phyloP scores from a whole-genome alignment of 1,140 invertebrate species.

The Phthorimaea operculella region DNA sequence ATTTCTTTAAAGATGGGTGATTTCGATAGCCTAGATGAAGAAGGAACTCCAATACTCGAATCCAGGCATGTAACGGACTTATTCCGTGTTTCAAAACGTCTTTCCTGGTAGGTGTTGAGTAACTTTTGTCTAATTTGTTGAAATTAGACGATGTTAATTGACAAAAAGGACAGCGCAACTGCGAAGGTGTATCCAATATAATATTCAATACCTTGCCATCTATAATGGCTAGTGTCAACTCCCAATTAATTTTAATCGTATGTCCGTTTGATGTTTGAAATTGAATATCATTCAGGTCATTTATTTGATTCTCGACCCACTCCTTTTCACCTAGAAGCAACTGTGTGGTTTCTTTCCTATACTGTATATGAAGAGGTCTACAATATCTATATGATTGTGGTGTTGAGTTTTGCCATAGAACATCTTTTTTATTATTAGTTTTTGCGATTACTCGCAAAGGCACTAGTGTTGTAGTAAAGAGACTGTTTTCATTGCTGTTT shows the following conservation, averaged over 20 bases:
- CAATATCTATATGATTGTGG: conserved; percentile 11
- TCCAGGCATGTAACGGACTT: conserved; percentile 8
- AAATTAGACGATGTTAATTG: not conserved
- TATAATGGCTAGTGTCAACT: conserved; percentile 1
- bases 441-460: not conserved
- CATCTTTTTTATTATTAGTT: not conserved
- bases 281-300: not conserved
- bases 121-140: not conserved
- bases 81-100: conserved; percentile 5
- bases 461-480: conserved; percentile 1
- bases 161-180: conserved; percentile 10
- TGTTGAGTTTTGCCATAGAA: conserved; percentile 5
- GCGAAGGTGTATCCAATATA: conserved; percentile 1
- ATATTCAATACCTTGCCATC: conserved; percentile 10
- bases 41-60: conserved; percentile 8
- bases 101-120: not conserved
- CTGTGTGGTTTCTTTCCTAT: conserved; percentile 7
- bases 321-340: conserved; percentile 1
- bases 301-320: conserved; percentile 3
- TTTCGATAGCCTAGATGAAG: conserved; percentile 5
- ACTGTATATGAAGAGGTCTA: conserved; percentile 8
- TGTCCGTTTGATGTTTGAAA: conserved; percentile 1
- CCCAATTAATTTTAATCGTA: not conserved
- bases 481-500: not conserved
- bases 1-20: not conserved